Conservation (phyloP, 2,888 invertebrate species). For the Terebella lapidaria region DNA sequence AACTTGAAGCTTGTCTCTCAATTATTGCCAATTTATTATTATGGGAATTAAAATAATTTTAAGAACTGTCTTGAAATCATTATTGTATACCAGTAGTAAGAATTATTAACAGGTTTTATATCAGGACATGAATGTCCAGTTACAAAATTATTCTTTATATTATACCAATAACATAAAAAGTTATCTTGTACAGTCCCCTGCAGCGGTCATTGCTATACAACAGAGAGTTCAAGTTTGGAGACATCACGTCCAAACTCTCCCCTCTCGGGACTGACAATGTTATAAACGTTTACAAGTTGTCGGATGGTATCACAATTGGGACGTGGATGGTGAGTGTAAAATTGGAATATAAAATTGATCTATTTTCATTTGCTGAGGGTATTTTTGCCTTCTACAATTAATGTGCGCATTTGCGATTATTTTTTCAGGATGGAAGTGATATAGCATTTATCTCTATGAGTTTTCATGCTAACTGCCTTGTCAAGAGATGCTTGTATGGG, state of each 20-base stretch:
- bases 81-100: no score
- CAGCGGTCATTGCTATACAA: conserved; percentile 34
- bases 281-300: conserved; percentile 28
- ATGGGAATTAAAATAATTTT: no score
- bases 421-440: conserved; percentile 41
- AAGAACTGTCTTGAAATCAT: no score
- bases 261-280: conserved; percentile 30
- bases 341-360: neutral
- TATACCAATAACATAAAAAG: no score
- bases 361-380: neutral
- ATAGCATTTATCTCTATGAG: conserved; percentile 39
- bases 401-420: no score
- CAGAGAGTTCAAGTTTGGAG: conserved; percentile 28
- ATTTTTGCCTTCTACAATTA: no score
- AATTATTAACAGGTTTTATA: no score
- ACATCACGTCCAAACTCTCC: neutral
- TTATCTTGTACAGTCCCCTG: conserved; percentile 28
- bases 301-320: conserved; percentile 30
- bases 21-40: no score
- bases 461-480: conserved; percentile 33
- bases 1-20: no score
- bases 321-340: conserved; percentile 35
- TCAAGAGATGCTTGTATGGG: conserved; percentile 37
- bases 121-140: no score
- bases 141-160: no score